These are phyloP conservation scores for Rousettus leschenaultii DNA, from an alignment of 2,113 vertebrate genomes.

Conservation along the genomic window DNA sequence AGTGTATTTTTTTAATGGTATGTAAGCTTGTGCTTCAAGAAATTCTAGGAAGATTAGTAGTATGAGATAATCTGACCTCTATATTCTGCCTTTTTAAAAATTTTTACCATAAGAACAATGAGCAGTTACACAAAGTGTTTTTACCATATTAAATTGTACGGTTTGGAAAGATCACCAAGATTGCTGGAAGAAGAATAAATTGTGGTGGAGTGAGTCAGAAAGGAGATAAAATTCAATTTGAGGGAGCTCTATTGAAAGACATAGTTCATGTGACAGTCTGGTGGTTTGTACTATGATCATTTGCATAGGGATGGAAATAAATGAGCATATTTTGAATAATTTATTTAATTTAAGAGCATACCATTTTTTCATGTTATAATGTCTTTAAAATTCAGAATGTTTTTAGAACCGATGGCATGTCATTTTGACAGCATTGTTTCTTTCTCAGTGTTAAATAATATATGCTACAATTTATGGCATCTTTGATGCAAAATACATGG, in stretches of 20 bases:
- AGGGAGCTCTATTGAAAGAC: background rate
- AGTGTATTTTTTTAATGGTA: background rate
- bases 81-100: background rate
- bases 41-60: background rate
- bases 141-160: background rate
- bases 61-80: background rate
- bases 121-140: background rate
- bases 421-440: background rate
- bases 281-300: background rate
- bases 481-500: background rate
- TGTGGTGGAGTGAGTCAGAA: background rate
- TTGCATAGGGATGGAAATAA: background rate
- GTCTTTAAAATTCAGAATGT: background rate
- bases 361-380: background rate
- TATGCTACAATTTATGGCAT: background rate
- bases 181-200: background rate
- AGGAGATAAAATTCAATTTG: background rate
- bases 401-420: background rate
- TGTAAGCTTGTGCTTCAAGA: background rate
- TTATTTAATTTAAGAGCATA: background rate
- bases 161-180: background rate
- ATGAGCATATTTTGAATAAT: background rate
- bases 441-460: background rate
- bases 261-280: background rate
- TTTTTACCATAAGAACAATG: background rate